These are phyloP conservation scores for Seladonia tumulorum DNA, from an alignment of 2,888 invertebrate genomes.

Conservation along the genomic window DNA sequence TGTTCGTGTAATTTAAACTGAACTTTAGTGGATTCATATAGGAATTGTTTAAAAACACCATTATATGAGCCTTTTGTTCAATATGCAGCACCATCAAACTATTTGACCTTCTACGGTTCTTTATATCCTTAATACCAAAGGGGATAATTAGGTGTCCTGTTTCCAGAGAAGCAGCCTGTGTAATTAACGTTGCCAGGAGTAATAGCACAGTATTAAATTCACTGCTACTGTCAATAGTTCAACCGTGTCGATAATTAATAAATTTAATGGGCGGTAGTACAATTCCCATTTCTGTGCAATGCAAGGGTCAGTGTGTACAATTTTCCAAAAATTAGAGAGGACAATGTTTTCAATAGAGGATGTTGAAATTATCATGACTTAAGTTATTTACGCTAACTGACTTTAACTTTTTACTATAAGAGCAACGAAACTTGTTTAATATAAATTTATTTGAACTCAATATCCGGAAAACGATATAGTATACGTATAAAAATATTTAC, in stretches of 20 bases:
- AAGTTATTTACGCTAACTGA: too few relatives aligned
- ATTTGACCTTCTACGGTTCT: background rate
- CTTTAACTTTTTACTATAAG: too few relatives aligned
- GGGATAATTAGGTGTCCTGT: conserved; percentile 37
- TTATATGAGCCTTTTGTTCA: background rate
- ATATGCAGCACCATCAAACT: background rate
- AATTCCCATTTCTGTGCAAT: background rate
- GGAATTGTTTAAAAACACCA: background rate
- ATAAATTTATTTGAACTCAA: too few relatives aligned
- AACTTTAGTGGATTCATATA: too few relatives aligned
- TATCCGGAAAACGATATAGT: too few relatives aligned
- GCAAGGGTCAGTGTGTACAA: too few relatives aligned
- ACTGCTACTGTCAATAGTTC: background rate
- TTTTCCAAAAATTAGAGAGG: too few relatives aligned
- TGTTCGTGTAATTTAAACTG: too few relatives aligned
- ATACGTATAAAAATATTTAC: too few relatives aligned
- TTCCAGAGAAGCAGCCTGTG: conserved; percentile 25
- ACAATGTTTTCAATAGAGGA: too few relatives aligned
- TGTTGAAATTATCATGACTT: too few relatives aligned
- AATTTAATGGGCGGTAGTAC: background rate
- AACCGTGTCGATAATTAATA: conserved; percentile 13
- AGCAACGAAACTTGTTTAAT: too few relatives aligned
- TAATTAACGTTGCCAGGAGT: conserved; percentile 27
- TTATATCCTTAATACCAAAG: background rate
- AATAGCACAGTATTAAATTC: conserved; percentile 27